Conservation (phyloP, 2,113 vertebrate species). For the Lophochroa leadbeateri region DNA sequence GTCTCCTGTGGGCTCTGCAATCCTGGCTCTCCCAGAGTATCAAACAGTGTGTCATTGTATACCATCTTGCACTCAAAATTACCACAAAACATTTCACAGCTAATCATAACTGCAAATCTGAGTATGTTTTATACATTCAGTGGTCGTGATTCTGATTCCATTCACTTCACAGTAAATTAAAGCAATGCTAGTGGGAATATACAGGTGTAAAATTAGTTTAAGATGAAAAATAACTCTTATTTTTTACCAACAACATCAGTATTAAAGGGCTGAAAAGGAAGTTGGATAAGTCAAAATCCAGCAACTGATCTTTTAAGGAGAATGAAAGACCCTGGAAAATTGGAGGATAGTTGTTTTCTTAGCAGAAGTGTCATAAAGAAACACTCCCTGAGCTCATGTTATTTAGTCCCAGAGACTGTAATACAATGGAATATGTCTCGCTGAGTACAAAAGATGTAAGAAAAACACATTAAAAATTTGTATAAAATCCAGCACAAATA, state of each 20-base stretch:
- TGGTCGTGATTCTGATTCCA: constrained; percentile 21
- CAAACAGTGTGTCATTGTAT: constrained; percentile 19
- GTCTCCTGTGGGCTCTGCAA: not conserved
- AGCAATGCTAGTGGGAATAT: constrained; percentile 9
- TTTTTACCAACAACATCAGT: not conserved
- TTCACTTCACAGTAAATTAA: constrained; percentile 50
- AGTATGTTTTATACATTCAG: constrained; percentile 34
- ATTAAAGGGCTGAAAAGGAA: constrained; percentile 18
- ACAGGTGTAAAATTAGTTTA: constrained; percentile 46
- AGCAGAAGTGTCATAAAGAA: constrained; percentile 10
- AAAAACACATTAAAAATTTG: not conserved
- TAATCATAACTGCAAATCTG: constrained; percentile 11
- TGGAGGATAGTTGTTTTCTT: not conserved
- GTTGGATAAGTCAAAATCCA: constrained; percentile 5
- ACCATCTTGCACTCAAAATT: not conserved
- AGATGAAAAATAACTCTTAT: constrained; percentile 12
- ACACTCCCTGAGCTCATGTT: not conserved
- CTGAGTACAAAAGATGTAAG: not conserved
- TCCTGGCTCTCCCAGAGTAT: not conserved
- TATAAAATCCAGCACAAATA: constrained; percentile 11
- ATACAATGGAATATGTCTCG: not conserved
- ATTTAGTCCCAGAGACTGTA: not conserved
- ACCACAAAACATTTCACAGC: constrained; percentile 29
- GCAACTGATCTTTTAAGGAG: not conserved
- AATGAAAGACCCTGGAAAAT: not conserved